Base-by-base conservation (phyloP, 1,140 invertebrate species). In the Ptiloglossa arizonensis region DNA sequence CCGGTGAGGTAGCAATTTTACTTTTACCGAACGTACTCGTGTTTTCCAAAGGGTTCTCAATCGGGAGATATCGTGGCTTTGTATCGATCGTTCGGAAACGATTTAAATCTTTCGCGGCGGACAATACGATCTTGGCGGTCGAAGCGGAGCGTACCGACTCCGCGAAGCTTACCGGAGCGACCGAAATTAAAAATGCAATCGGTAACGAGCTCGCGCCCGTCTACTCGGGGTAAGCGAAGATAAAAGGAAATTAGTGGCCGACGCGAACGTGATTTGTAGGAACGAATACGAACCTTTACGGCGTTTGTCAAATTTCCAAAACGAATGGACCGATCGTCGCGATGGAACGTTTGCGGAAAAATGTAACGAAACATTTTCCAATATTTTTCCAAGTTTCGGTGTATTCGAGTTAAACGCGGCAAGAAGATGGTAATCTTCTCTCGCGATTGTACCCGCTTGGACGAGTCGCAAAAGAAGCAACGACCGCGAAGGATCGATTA, bases 151-250 rank as follows among this genome's bases (percentile, higher is more conserved):
- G 22, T 3, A 46, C 38, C 19, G 13, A 2, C 2, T 19, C n/a
- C 73, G 17, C 1, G 15, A 11, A 50, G 54, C 54, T 52, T 19
- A 24, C 1, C 54, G 11, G 41, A 9, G 24, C 41, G 59, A 19
- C n/a, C 24, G 48, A 27, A 66, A 80, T 75, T 69, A 76, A 80
- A 80, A 80, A 75, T 62, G 56, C 78, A 75, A 79, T 79, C 71
- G 22, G 71, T 74, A 75, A 74, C 77, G 77, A 74, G 54, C 24
- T 24, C 48, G 62, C 50, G 24, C 56, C 9, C 27, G 1, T 24
- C n/a, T 4, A 17, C 35, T 19, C 13, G n/a, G 32, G 50, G 19
- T 62, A 27, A 27, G 38, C 72, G 17, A 35, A 80, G 78, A 75
- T 80, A 80, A 80, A 80, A 56, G 56, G 38, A 80, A 80, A 80